phyloP scores from a whole-genome alignment of 2,113 vertebrate species.

The Apodemus speciosus region DNA sequence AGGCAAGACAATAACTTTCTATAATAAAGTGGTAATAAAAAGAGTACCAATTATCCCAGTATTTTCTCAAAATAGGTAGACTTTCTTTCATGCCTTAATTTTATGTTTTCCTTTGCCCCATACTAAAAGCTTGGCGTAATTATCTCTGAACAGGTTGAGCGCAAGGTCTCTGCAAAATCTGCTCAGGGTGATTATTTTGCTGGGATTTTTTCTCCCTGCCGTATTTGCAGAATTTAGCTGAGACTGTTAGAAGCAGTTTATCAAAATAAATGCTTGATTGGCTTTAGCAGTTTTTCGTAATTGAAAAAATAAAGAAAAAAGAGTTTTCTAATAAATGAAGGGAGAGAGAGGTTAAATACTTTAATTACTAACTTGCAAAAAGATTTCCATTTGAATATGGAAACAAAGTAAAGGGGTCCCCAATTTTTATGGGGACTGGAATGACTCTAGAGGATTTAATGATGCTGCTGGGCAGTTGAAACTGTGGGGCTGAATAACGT shows the following conservation, averaged over 20 bases:
- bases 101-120: conserved; percentile 84
- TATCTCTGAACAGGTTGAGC: conserved; percentile 84
- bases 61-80: conserved; percentile 85
- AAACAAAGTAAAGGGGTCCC: conserved; percentile 77
- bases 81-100: conserved; percentile 83
- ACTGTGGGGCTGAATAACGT: conserved; percentile 53
- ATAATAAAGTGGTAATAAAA: conserved; percentile 85
- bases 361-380: conserved; percentile 82
- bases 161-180: conserved; percentile 81
- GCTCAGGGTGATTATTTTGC: conserved; percentile 83
- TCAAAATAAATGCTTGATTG: conserved; percentile 85
- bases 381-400: conserved; percentile 81
- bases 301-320: conserved; percentile 83
- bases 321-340: conserved; percentile 83
- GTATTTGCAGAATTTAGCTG: conserved; percentile 86
- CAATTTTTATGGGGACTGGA: conserved; percentile 80
- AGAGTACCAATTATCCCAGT: conserved; percentile 83
- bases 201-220: conserved; percentile 76
- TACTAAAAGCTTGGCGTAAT: conserved; percentile 83
- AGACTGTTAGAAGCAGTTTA: conserved; percentile 84
- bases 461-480: conserved; percentile 59
- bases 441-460: conserved; percentile 78
- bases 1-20: conserved; percentile 71
- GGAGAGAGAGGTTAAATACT: conserved; percentile 83
- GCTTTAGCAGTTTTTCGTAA: conserved; percentile 82